Conservation (phyloP, 2,113 vertebrate genomes). For the Aegypius monachus region DNA sequence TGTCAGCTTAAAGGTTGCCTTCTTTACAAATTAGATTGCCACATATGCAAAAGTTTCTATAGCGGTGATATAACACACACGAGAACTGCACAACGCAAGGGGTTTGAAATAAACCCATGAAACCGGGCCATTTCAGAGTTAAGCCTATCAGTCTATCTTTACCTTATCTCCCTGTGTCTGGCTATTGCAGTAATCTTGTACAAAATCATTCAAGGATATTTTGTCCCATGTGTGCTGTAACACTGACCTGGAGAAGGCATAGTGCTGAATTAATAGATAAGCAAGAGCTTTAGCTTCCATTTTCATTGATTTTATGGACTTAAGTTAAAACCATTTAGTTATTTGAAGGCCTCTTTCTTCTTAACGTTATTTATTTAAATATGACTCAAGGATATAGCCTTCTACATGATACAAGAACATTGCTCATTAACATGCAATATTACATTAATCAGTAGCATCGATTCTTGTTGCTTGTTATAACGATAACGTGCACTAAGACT, state of each 20-base stretch:
- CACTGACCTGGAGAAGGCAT: constrained; percentile 23
- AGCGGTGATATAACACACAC: neutral
- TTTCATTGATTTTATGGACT: constrained; percentile 56
- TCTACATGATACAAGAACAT: neutral
- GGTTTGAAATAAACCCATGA: neutral
- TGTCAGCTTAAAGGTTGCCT: neutral
- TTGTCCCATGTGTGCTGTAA: constrained; percentile 37
- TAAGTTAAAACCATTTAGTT: constrained; percentile 34
- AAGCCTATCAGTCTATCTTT: constrained; percentile 23
- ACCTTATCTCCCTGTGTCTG: constrained; percentile 28
- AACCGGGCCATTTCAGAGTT: constrained; percentile 1
- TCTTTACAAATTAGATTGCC: neutral
- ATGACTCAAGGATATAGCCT: neutral
- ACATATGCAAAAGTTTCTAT: neutral
- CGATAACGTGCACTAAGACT: neutral
- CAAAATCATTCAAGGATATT: constrained; percentile 61
- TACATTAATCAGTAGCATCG: neutral
- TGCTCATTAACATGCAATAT: constrained; percentile 12
- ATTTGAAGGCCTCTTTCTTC: constrained; percentile 22
- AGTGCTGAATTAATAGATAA: constrained; percentile 40
- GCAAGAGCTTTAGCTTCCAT: constrained; percentile 24
- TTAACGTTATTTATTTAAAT: constrained; percentile 41
- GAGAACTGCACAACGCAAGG: neutral
- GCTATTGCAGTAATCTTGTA: constrained; percentile 11
- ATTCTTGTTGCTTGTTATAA: neutral